Evolutionary conservation across 2,888 invertebrate species (phyloP).

Genomic region (Yponomeuta cagnagella): DNA sequence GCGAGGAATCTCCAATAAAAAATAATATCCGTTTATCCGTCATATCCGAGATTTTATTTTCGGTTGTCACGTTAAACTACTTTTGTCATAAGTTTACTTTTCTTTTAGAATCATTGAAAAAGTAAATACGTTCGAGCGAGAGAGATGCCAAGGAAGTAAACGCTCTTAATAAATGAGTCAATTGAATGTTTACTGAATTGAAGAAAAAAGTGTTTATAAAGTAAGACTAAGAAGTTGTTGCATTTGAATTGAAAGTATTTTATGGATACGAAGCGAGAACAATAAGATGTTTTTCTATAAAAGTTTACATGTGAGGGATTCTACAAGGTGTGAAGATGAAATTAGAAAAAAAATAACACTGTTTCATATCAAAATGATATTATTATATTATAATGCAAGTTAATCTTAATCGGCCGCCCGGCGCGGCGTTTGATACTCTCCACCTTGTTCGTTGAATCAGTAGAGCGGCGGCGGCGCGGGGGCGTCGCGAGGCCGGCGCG

Average conservation of each 20-base stretch:
- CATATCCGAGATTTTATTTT: no score
- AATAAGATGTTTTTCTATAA: conserved; percentile 74
- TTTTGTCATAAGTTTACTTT: no score
- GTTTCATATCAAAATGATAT: conserved; percentile 68
- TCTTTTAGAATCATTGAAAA: no score
- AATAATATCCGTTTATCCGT: no score
- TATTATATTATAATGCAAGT: conserved; percentile 39
- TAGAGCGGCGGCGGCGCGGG: neutral
- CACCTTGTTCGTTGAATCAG: conserved; percentile 56
- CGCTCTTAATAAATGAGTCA: conserved; percentile 62
- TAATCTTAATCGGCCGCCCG: conserved; percentile 47
- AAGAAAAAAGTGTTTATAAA: conserved; percentile 69
- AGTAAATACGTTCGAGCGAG: no score
- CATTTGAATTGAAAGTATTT: conserved; percentile 75
- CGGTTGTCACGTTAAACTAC: no score
- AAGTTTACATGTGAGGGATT: conserved; percentile 68
- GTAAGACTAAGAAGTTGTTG: conserved; percentile 74
- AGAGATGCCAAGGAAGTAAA: no score
- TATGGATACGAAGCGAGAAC: conserved; percentile 73
- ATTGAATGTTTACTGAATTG: conserved; percentile 73
- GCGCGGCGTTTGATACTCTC: conserved; percentile 57
- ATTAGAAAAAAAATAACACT: conserved; percentile 60
- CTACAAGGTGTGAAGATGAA: conserved; percentile 54
- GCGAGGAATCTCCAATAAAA: no score
- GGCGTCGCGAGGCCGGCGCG: neutral